A percentile compares a stretch with the other conserved stretches of the same genome.
phyloP scores from a whole-genome alignment of 2,113 vertebrate genomes.

The Gallinago media region DNA sequence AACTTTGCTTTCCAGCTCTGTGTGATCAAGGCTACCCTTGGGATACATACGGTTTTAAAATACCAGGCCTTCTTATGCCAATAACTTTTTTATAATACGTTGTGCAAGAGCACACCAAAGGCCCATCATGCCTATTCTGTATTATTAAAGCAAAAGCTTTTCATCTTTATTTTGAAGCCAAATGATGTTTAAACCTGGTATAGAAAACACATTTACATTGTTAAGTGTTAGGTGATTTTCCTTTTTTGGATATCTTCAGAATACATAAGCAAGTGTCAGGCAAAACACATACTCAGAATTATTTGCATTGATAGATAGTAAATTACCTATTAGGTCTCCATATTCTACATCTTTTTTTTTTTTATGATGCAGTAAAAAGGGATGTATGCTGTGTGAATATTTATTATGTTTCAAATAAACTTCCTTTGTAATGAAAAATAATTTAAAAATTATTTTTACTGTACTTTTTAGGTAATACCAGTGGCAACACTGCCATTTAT shows the following conservation, averaged over 20 bases:
- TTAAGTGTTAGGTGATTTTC: neutral
- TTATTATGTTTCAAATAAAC: neutral
- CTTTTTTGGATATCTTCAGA: neutral
- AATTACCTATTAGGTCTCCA: neutral
- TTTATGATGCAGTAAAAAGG: neutral
- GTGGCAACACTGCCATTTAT: neutral
- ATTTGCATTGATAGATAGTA: neutral
- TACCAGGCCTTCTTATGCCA: neutral
- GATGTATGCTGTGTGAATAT: neutral
- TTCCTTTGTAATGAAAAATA: neutral
- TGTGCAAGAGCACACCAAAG: neutral
- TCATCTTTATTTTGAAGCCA: neutral
- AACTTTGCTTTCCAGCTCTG: neutral
- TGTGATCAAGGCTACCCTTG: slow-evolving; percentile 14
- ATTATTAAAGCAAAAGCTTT: slow-evolving; percentile 4
- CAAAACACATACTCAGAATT: neutral
- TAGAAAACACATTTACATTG: neutral
- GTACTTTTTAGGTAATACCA: neutral
- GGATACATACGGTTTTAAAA: neutral
- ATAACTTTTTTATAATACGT: neutral
- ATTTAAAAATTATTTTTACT: neutral
- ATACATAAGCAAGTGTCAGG: neutral
- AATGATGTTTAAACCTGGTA: neutral
- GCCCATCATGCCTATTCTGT: neutral
- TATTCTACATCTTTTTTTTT: neutral